Percentiles rank a stretch among this genome's conserved stretches.
Conservation (phyloP, 2,888 invertebrate species). For the Diploptera punctata region DNA sequence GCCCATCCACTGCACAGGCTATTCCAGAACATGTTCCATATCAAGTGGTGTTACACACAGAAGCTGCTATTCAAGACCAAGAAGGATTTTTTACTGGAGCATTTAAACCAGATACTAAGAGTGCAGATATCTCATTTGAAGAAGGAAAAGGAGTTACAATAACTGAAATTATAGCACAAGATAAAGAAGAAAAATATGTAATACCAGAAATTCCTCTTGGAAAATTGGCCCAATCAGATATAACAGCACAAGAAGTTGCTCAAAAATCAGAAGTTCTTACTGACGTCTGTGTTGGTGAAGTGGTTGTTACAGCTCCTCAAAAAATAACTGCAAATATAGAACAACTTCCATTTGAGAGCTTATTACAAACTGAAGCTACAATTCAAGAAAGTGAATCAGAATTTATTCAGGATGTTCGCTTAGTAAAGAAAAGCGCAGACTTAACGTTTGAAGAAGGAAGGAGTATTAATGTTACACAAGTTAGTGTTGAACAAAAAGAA, state of each 20-base stretch:
- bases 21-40: slow-evolving; percentile 45
- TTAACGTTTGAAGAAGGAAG: slow-evolving; percentile 55
- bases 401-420: slow-evolving; percentile 49
- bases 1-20: slow-evolving; percentile 42
- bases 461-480: slow-evolving; percentile 54
- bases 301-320: slow-evolving; percentile 48
- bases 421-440: slow-evolving; percentile 53
- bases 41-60: slow-evolving; percentile 45
- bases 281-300: slow-evolving; percentile 45
- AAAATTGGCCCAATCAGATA: slow-evolving; percentile 52
- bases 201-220: slow-evolving; percentile 49
- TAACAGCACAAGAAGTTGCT: slow-evolving; percentile 55
- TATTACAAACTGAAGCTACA: slow-evolving; percentile 54
- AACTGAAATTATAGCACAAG: slow-evolving; percentile 55
- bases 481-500: slow-evolving; percentile 58
- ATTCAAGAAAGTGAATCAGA: slow-evolving; percentile 58
- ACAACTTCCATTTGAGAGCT: slow-evolving; percentile 56
- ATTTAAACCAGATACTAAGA: slow-evolving; percentile 54
- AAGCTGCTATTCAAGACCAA: slow-evolving; percentile 36
- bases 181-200: slow-evolving; percentile 53
- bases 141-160: slow-evolving; percentile 51
- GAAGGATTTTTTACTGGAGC: slow-evolving; percentile 51
- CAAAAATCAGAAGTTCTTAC: slow-evolving; percentile 52
- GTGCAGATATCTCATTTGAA: slow-evolving; percentile 47
- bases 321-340: slow-evolving; percentile 49